These are phyloP conservation scores for Ylistrum balloti DNA, from an alignment of 1,140 invertebrate species.

Conservation along the genomic window DNA sequence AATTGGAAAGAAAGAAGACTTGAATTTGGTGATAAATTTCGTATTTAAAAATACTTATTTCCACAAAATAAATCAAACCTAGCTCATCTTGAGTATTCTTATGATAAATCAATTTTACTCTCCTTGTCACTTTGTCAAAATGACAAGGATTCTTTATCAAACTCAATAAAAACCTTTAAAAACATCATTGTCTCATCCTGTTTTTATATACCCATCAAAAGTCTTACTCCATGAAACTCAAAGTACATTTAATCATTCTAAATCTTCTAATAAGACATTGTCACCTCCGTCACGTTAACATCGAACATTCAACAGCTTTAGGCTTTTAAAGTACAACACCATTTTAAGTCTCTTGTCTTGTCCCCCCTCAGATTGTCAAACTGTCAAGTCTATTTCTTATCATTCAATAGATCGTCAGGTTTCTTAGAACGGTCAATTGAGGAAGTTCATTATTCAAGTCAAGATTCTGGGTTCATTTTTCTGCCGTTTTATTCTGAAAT, in stretches of 20 bases:
- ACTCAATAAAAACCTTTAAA: neutral
- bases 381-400: neutral
- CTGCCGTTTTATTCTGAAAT: neutral
- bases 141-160: neutral
- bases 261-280: neutral
- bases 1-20: neutral
- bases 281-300: neutral
- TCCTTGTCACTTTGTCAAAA: neutral
- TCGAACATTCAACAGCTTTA: neutral
- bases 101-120: neutral
- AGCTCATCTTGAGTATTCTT: neutral
- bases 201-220: neutral
- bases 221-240: neutral
- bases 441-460: conserved; percentile 1
- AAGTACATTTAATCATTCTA: conserved; percentile 35
- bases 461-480: neutral
- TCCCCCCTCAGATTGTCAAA: neutral
- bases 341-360: neutral
- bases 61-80: neutral
- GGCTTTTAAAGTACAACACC: neutral
- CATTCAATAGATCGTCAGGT: neutral
- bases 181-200: neutral
- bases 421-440: conserved; percentile 1
- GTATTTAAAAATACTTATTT: neutral
- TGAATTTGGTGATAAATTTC: neutral